Base-by-base conservation (phyloP, 2,113 vertebrate genomes). In the Phycodurus eques region DNA sequence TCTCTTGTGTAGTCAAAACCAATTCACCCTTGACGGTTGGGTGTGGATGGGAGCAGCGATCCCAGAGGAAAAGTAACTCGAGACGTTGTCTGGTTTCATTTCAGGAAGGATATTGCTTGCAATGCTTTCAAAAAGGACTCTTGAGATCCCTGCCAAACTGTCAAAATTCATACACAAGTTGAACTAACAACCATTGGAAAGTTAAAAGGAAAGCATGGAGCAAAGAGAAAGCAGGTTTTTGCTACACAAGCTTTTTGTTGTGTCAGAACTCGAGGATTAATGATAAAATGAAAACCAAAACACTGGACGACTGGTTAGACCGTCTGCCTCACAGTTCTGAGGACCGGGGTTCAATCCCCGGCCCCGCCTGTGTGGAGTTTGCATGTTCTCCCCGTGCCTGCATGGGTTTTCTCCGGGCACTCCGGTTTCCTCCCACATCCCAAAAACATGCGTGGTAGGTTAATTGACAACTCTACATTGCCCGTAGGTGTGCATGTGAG, bases 41-140 rank as follows among this genome's bases (percentile, higher is more conserved):
- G 15, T 57, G 11, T 43, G 43, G 65, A 81, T 76, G 49, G 71
- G 71, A 77, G 61, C 62, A 2, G 49, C n/a, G 56, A 70, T 83
- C 62, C 57, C 17, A 7, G 27, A 68, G 53, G 65, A 33, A 71
- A 67, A 73, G 70, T 39, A 61, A 74, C 27, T 56, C 22, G 4
- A 53, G 33, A 31, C 4, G 3, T 47, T 69, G 60, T 59, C 68
- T 17, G 13, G 51, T 82, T 72, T 72, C 63, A 64, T 64, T 61
- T 47, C 57, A 64, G 12, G 62, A 56, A 39, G 17, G 49, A 60
- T 10, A 68, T 14, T 69, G 11, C 20, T 14, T 69, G 8, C 20
- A 61, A 31, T 59, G 33, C 64, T 35, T 76, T 51, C 12, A 44
- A 31, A 80, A 74, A 39, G 13, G 33, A 17, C 5, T 46, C 17